These are phyloP conservation scores for Oreochromis mossambicus DNA, from an alignment of 2,797 vertebrate genomes.

Conservation along the genomic window DNA sequence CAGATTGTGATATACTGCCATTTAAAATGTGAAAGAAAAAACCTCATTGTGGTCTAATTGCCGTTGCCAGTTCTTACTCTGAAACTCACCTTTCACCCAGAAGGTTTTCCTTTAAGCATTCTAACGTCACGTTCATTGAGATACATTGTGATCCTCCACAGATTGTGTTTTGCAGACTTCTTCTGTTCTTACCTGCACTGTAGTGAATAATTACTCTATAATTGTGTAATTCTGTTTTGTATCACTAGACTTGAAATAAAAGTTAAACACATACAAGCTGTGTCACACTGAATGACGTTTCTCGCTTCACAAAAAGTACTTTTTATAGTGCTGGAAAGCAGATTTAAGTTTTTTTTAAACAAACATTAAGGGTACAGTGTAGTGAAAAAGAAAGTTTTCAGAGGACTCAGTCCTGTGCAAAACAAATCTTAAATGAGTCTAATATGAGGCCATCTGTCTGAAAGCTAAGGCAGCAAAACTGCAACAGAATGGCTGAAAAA, in stretches of 20 bases:
- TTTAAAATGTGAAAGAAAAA: constrained; percentile 40
- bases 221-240: background rate
- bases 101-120: background rate
- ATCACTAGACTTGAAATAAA: background rate
- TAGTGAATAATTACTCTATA: background rate
- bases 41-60: constrained; percentile 43
- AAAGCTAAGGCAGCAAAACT: background rate
- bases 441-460: background rate
- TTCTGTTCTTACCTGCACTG: accelerated
- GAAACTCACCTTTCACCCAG: background rate
- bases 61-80: constrained; percentile 1
- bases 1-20: constrained; percentile 46
- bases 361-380: background rate
- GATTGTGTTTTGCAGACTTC: background rate
- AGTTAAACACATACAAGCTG: background rate
- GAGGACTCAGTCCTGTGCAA: background rate
- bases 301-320: background rate
- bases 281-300: accelerated
- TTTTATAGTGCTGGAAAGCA: accelerated
- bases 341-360: background rate
- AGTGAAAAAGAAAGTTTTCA: accelerated
- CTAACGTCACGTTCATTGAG: accelerated
- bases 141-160: background rate
- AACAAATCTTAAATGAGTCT: background rate
- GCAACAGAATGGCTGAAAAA: background rate